A percentile compares a stretch with the other conserved stretches of the same genome.
Evolutionary conservation across 2,888 invertebrate genomes (phyloP).

Genomic region (Metallyticus violacea): DNA sequence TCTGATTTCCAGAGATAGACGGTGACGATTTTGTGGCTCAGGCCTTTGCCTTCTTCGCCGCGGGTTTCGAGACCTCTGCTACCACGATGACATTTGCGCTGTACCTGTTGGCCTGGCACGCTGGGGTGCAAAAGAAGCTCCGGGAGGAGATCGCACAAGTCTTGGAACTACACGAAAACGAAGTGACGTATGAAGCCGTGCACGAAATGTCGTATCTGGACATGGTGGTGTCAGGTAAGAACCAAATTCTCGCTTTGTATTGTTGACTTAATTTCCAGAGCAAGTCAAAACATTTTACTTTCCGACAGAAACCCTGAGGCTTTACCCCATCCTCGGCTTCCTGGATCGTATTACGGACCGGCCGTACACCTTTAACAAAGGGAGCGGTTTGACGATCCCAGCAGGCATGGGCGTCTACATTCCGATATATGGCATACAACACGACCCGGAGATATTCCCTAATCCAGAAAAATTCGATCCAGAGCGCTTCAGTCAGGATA

Average conservation of each 20-base stretch:
- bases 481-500: conserved; percentile 19
- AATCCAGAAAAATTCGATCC: conserved; percentile 15
- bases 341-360: conserved; percentile 40
- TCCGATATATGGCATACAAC: background rate
- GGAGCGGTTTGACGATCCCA: background rate
- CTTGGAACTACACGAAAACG: conserved; percentile 38
- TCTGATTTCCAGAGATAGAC: conserved; percentile 43
- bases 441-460: background rate
- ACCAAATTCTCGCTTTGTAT: background rate
- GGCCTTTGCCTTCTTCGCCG: conserved; percentile 57
- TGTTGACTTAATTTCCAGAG: too few species aligned
- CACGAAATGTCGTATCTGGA: conserved; percentile 54
- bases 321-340: conserved; percentile 12
- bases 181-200: conserved; percentile 47
- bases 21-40: conserved; percentile 55
- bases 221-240: conserved; percentile 49
- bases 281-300: background rate
- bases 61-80: conserved; percentile 39
- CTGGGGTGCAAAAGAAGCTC: conserved; percentile 25
- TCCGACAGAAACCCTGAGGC: background rate
- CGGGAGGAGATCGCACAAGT: conserved; percentile 27
- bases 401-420: background rate
- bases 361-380: conserved; percentile 34
- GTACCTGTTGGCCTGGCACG: conserved; percentile 25
- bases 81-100: conserved; percentile 25